Conservation (phyloP, 2,113 vertebrate species). For the Egretta garzetta region DNA sequence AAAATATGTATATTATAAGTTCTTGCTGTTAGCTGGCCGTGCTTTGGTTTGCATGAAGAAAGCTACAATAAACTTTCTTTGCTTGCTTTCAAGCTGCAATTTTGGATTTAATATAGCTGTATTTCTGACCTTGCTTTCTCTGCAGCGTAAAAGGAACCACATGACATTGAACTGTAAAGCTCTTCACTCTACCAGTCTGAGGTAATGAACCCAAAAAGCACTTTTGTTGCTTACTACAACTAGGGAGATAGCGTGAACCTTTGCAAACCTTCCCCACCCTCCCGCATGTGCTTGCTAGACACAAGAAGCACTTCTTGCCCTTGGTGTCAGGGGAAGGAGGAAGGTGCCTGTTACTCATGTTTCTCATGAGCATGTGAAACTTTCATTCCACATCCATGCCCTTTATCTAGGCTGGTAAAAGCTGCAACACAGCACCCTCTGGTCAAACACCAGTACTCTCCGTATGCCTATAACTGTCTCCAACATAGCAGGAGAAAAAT, state of each 20-base stretch:
- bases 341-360: background rate
- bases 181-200: background rate
- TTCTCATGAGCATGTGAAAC: background rate
- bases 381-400: background rate
- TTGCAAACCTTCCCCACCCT: background rate
- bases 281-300: background rate
- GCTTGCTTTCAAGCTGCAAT: background rate
- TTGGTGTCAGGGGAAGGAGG: background rate
- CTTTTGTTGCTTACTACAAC: background rate
- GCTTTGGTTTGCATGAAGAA: slow-evolving; percentile 21
- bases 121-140: background rate
- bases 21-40: background rate
- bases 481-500: background rate
- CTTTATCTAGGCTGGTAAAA: background rate
- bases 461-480: background rate
- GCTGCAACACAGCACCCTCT: background rate
- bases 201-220: background rate
- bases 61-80: slow-evolving; percentile 53
- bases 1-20: background rate
- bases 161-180: background rate
- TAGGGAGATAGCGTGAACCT: background rate
- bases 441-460: background rate
- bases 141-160: background rate
- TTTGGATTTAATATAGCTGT: background rate
- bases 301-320: background rate